Percentiles rank a stretch among this genome's conserved stretches.
These are phyloP conservation scores for Euleptes europaea DNA, from an alignment of 2,113 vertebrate species.

Conservation along the genomic window DNA sequence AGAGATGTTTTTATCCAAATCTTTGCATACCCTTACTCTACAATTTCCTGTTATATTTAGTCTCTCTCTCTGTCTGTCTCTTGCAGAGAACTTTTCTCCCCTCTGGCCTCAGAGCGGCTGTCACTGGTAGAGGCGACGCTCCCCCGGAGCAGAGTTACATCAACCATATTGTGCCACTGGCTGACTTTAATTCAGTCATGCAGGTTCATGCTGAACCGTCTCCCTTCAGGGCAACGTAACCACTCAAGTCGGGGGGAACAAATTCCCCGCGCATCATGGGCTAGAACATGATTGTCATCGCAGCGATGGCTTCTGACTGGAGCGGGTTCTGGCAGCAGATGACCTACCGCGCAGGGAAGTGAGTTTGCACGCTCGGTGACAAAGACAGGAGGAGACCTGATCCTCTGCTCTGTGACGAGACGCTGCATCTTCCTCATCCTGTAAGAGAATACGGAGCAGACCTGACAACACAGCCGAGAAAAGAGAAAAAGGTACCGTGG, in stretches of 20 bases:
- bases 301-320: conserved; percentile 33
- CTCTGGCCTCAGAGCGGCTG: not conserved
- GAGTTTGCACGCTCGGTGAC: not conserved
- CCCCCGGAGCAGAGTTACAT: not conserved
- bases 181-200: conserved; percentile 37
- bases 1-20: not conserved
- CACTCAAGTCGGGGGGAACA: conserved; percentile 28
- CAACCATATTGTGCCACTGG: conserved; percentile 36
- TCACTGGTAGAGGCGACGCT: conserved; percentile 45
- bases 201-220: conserved; percentile 30
- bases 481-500: not conserved
- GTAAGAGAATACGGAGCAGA: not conserved
- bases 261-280: conserved; percentile 40
- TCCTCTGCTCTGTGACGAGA: not conserved
- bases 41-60: conserved; percentile 24
- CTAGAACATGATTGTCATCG: conserved; percentile 44
- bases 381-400: not conserved
- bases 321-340: not conserved
- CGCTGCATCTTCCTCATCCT: not conserved
- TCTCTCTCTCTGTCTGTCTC: conserved; percentile 33
- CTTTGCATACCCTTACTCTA: conserved; percentile 14
- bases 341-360: not conserved
- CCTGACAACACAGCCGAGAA: not conserved
- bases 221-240: conserved; percentile 40
- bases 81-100: conserved; percentile 31